Percentiles rank a stretch among this genome's conserved stretches.
Evolutionary conservation across 1,140 invertebrate genomes (phyloP).

Genomic region (Agraylea sexmaculata): DNA sequence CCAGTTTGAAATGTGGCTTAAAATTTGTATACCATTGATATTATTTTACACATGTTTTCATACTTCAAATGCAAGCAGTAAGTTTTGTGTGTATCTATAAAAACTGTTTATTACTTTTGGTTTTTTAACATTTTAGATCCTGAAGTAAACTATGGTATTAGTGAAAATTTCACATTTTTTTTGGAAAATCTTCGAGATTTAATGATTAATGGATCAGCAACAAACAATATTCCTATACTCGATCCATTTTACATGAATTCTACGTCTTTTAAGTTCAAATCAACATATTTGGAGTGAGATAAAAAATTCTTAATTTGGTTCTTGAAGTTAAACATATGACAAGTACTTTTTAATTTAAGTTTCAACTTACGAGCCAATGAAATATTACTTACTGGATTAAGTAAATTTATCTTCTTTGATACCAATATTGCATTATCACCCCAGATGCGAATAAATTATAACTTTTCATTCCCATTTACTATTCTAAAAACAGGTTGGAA

Average conservation of each 20-base stretch:
- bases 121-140: too few species aligned
- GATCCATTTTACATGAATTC: conserved; percentile 24
- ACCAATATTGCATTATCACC: conserved; percentile 10
- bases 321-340: too few species aligned
- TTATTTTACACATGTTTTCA: too few species aligned
- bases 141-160: too few species aligned
- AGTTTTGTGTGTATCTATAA: too few species aligned
- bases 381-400: conserved; percentile 11
- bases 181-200: conserved; percentile 24
- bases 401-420: conserved; percentile 11
- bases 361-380: conserved; percentile 7
- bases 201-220: conserved; percentile 23
- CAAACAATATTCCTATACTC: conserved; percentile 24
- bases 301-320: too few species aligned
- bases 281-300: not conserved
- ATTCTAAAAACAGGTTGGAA: conserved; percentile 18
- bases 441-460: conserved; percentile 10
- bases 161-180: too few species aligned
- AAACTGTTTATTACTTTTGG: too few species aligned
- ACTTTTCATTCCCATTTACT: conserved; percentile 14
- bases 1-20: too few species aligned
- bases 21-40: too few species aligned
- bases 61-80: too few species aligned
- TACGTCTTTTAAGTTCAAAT: conserved; percentile 5
- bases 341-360: conserved; percentile 16